phyloP scores from a whole-genome alignment of 1,140 invertebrate species.

The Diorhabda sublineata region DNA sequence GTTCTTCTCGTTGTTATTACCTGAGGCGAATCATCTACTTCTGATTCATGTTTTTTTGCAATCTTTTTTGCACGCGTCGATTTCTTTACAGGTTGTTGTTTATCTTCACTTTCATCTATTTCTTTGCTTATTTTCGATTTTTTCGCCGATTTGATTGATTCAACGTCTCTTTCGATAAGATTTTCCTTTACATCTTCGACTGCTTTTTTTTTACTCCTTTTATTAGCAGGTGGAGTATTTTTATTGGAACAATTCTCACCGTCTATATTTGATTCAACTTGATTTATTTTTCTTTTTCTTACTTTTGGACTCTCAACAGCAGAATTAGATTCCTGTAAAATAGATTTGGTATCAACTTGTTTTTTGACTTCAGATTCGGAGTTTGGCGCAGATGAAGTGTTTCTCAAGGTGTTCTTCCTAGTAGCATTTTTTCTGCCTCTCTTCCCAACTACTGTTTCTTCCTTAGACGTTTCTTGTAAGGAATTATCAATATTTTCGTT shows the following conservation, averaged over 20 bases:
- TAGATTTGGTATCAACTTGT: too few species aligned
- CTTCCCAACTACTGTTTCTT: conserved; percentile 4
- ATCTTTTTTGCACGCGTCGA: not conserved
- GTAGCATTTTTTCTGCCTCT: not conserved
- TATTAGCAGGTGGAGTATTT: not conserved
- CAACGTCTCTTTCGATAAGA: not conserved
- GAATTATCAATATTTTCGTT: not conserved
- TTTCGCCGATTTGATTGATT: conserved; percentile 4
- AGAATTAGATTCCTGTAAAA: too few species aligned
- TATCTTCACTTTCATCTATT: too few species aligned
- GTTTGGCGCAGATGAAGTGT: too few species aligned
- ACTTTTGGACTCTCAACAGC: not conserved
- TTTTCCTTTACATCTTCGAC: not conserved
- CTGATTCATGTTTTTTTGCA: too few species aligned
- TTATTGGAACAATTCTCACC: not conserved
- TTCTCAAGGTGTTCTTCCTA: not conserved
- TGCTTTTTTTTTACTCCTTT: not conserved
- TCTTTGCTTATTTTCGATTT: too few species aligned
- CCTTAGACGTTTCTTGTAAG: not conserved
- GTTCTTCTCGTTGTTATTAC: too few species aligned
- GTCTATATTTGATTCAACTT: not conserved
- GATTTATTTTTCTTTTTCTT: not conserved
- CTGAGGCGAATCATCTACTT: too few species aligned
- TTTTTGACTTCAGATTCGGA: too few species aligned
- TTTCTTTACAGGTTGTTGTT: not conserved